Conservation (phyloP, 2,888 invertebrate genomes). For the Apomyelois bistriatella region DNA sequence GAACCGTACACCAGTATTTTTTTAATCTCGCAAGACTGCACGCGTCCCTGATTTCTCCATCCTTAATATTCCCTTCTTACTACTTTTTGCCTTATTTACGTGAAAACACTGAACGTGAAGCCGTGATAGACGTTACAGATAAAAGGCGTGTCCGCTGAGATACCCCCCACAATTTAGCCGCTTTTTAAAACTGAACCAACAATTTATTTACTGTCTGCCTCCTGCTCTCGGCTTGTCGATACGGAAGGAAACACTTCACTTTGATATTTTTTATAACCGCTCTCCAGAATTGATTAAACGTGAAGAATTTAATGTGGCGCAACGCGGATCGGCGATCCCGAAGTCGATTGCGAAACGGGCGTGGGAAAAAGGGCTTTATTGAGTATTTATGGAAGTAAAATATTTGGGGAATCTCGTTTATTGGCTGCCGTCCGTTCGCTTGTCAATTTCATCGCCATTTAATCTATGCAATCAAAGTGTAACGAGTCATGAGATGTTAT, state of each 20-base stretch:
- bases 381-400: slow-evolving; percentile 54
- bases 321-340: slow-evolving; percentile 47
- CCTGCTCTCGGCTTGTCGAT: slow-evolving; percentile 47
- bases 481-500: slow-evolving; percentile 15
- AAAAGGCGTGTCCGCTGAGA: slow-evolving; percentile 70
- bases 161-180: slow-evolving; percentile 60
- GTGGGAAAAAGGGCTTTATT: slow-evolving; percentile 54
- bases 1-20: slow-evolving; percentile 40
- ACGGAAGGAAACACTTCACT: slow-evolving; percentile 60
- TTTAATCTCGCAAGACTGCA: slow-evolving; percentile 42
- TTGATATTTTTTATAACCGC: slow-evolving; percentile 55
- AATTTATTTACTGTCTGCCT: slow-evolving; percentile 69
- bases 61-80: slow-evolving; percentile 43
- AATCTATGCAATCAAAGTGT: slow-evolving; percentile 29
- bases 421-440: slow-evolving; percentile 46
- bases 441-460: slow-evolving; percentile 49
- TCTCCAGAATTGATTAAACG: slow-evolving; percentile 66
- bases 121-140: slow-evolving; percentile 71
- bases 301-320: slow-evolving; percentile 69
- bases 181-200: slow-evolving; percentile 72
- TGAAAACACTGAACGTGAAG: slow-evolving; percentile 47
- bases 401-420: slow-evolving; percentile 56
- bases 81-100: slow-evolving; percentile 52
- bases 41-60: slow-evolving; percentile 35
- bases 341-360: slow-evolving; percentile 51